Percentiles rank a stretch among this genome's conserved stretches.
Evolutionary conservation across 2,888 invertebrate species (phyloP).

Genomic region (Drosophila robusta): DNA sequence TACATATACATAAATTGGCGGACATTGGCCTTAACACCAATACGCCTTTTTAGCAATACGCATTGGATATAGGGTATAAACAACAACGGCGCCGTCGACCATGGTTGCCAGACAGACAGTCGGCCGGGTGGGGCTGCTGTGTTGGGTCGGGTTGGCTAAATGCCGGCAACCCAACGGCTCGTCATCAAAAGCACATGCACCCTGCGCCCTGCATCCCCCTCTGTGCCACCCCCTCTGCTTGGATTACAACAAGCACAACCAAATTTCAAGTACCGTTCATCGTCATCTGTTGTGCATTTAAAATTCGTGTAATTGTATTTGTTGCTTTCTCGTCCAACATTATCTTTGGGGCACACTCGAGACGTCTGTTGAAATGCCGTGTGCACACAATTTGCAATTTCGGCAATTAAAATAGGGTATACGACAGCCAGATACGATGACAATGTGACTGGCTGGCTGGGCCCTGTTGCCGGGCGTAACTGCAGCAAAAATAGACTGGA

Average conservation of each 20-base stretch:
- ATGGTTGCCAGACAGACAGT: slow-evolving; percentile 59
- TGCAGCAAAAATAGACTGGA: slow-evolving; percentile 1
- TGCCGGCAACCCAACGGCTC: slow-evolving; percentile 44
- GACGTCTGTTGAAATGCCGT: not conserved
- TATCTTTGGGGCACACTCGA: not conserved
- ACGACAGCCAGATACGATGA: not conserved
- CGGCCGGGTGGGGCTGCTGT: slow-evolving; percentile 13
- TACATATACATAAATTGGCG: no score
- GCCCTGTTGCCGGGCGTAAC: no score
- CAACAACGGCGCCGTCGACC: slow-evolving; percentile 26
- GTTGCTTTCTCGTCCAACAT: slow-evolving; percentile 8
- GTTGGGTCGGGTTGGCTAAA: slow-evolving; percentile 9
- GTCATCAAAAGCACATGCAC: slow-evolving; percentile 63
- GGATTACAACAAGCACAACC: not conserved
- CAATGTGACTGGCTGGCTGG: no score
- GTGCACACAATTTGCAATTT: not conserved
- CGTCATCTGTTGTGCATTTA: no score
- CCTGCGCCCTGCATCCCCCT: not conserved
- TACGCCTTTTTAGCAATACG: not conserved
- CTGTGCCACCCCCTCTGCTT: not conserved
- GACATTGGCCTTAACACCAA: no score
- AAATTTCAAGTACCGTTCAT: no score
- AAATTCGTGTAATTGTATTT: slow-evolving; percentile 43
- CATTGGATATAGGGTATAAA: slow-evolving; percentile 26
- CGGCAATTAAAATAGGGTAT: not conserved